Percentiles rank a stretch among this genome's conserved stretches.
Evolutionary conservation across 2,113 vertebrate species (phyloP).

Genomic region (Dissostichus mawsoni): DNA sequence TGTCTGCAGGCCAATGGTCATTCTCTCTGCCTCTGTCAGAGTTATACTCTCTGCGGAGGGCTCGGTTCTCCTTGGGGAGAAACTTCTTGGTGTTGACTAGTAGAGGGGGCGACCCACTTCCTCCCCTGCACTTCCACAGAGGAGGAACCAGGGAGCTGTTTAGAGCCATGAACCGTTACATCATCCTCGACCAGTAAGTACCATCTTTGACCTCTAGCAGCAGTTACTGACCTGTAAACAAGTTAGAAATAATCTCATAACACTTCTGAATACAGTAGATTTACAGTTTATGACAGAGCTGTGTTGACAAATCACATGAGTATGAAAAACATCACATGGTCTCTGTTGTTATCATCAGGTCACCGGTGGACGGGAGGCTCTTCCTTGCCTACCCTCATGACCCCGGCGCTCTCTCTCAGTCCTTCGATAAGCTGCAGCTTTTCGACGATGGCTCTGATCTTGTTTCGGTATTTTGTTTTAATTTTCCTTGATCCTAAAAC

Average conservation of each 20-base stretch:
- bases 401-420: constrained; percentile 87
- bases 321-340: constrained; percentile 14
- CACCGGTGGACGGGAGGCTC: constrained; percentile 90
- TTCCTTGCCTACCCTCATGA: constrained; percentile 90
- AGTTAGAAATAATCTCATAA: not conserved
- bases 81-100: constrained; percentile 93
- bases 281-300: not conserved
- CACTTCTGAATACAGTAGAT: not conserved
- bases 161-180: constrained; percentile 87
- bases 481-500: not conserved
- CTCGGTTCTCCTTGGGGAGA: constrained; percentile 90
- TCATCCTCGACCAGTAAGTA: constrained; percentile 86
- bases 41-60: constrained; percentile 90
- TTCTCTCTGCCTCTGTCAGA: constrained; percentile 92
- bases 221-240: not conserved
- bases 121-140: constrained; percentile 91
- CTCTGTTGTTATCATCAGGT: constrained; percentile 77
- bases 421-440: constrained; percentile 90
- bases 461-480: constrained; percentile 83
- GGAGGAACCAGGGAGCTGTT: constrained; percentile 91
- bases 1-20: constrained; percentile 85
- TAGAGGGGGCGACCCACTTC: constrained; percentile 88
- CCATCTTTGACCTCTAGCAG: not conserved
- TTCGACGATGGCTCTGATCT: constrained; percentile 90
- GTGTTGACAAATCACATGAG: constrained; percentile 17